Percentiles rank a stretch among this genome's conserved stretches.
These are phyloP conservation scores for Rhingia rostrata DNA, from an alignment of 2,888 invertebrate species.

Conservation along the genomic window DNA sequence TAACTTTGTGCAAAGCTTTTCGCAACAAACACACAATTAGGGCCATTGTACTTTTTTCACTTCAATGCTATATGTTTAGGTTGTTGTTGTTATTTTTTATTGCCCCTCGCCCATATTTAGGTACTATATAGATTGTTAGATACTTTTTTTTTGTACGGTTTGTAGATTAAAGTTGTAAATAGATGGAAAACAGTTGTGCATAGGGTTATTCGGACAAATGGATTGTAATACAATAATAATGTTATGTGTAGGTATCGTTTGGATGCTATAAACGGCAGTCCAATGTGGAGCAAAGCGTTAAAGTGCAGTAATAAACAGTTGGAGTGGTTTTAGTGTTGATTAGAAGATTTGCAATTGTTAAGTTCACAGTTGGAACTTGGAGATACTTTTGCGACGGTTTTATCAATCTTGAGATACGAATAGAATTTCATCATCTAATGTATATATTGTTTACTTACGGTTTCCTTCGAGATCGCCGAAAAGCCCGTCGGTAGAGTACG, in stretches of 20 bases:
- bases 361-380: too few relatives aligned
- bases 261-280: too few relatives aligned
- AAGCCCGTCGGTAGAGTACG: too few relatives aligned
- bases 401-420: too few relatives aligned
- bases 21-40: slow-evolving; percentile 74
- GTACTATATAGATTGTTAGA: slow-evolving; percentile 59
- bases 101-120: slow-evolving; percentile 54
- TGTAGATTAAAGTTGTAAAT: slow-evolving; percentile 42
- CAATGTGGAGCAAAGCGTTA: too few relatives aligned
- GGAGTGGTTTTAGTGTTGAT: too few relatives aligned
- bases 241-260: not conserved
- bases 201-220: slow-evolving; percentile 40
- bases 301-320: too few relatives aligned
- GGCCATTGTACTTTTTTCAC: slow-evolving; percentile 73
- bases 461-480: too few relatives aligned
- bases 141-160: slow-evolving; percentile 48
- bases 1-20: slow-evolving; percentile 70
- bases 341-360: too few relatives aligned
- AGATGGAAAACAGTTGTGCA: slow-evolving; percentile 37
- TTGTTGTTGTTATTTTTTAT: slow-evolving; percentile 48
- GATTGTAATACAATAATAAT: slow-evolving; percentile 5
- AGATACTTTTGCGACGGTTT: too few relatives aligned
- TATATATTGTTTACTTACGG: too few relatives aligned
- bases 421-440: too few relatives aligned
- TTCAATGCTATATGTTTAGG: slow-evolving; percentile 53